Evolutionary conservation across 23 tunicate species (phyloP), one percentile per base, ranked within the genome.

Genomic region (Ascidia mentula): DNA sequence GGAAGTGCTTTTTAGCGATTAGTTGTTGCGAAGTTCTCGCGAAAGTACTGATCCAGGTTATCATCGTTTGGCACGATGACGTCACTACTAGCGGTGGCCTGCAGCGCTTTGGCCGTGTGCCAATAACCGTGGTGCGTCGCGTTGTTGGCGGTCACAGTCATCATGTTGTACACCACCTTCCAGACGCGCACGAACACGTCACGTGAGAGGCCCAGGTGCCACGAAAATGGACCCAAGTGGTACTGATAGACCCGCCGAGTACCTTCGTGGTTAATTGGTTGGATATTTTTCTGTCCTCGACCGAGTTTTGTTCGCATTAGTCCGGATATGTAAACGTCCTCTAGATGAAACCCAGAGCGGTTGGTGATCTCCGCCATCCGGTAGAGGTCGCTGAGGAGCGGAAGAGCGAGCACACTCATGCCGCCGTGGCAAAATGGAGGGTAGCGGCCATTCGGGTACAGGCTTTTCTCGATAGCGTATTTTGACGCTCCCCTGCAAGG

Each of bases 371-470:
- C 80, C n/a, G 89, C 74, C 74, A 90, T 75, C 33, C 74, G 86
- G 75, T 85, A 90, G 69, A 90, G 80, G 38, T 80, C 89, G 28
- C 59, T 17, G 13, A 90, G 30, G n/a, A 77, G 60, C 34, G 59
- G 34, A 61, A 24, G 45, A 12, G 96, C 36, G 40, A 85, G 34
- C 32, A 85, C 59, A 2, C 82, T 80, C 84, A 90, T 31, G 45
- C 96, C 96, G 22, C 96, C 96, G 83, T 90, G 88, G 72, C 96
- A 90, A 77, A 85, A 90, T 22, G 45, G 70, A 15, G 96, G 96
- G 77, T 79, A 90, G 18, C 15, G 45, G 0, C 37, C 18, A 7
- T 34, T 36, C 5, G 89, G 70, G 45, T 84, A 90, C 0, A 90
- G 31, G 42, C 85, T 35, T 26, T 42, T 40, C 72, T 89, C 33